Evolutionary conservation across 2,888 invertebrate genomes (phyloP).

Genomic region (Alentia gelatinosa): DNA sequence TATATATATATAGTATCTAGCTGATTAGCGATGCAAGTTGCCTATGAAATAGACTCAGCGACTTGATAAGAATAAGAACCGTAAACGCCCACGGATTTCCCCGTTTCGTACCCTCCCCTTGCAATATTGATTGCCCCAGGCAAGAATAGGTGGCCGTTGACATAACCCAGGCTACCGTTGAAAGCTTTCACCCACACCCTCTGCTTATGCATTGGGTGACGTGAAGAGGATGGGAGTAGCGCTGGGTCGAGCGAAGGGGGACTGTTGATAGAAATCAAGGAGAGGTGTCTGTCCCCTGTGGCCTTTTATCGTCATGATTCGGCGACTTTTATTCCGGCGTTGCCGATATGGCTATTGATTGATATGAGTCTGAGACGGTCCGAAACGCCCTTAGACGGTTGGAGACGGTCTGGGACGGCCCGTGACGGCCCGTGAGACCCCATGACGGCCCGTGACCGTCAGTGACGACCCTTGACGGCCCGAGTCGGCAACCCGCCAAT

Average conservation of each 20-base stretch:
- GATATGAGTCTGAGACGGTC: background rate
- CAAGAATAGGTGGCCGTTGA: background rate
- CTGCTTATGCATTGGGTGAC: background rate
- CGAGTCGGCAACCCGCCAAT: too few species aligned
- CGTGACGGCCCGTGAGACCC: background rate
- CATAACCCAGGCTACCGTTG: background rate
- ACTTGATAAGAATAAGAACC: too few species aligned
- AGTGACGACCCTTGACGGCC: too few species aligned
- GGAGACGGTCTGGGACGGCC: background rate
- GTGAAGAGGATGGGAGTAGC: background rate
- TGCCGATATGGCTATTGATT: background rate
- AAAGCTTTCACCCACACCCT: background rate
- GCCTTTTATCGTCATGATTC: conserved; percentile 8
- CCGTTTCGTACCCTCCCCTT: too few species aligned
- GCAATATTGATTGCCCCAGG: too few species aligned
- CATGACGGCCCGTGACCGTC: background rate
- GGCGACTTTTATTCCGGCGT: background rate
- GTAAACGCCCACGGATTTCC: too few species aligned
- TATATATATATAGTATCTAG: too few species aligned
- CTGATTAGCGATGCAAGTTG: too few species aligned
- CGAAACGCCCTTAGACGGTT: background rate
- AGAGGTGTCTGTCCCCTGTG: background rate
- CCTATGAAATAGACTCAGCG: too few species aligned
- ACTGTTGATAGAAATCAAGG: background rate
- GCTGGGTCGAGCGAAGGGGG: background rate